These are phyloP conservation scores for Notolabrus celidotus DNA, from an alignment of 2,797 vertebrate species.

Conservation along the genomic window DNA sequence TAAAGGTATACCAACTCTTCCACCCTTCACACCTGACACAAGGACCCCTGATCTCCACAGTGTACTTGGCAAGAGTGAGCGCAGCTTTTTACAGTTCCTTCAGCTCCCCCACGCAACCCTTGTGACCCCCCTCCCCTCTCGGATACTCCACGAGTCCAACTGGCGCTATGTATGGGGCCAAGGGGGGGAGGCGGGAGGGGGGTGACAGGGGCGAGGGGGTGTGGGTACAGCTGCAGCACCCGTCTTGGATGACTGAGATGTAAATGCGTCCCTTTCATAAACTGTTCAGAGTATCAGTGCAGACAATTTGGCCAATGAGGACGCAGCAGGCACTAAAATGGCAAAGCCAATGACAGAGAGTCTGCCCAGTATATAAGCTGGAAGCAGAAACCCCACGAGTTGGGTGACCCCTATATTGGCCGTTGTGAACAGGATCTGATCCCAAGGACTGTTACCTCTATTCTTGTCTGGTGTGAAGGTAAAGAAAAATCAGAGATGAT, in stretches of 20 bases:
- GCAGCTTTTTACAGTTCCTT: constrained; percentile 73
- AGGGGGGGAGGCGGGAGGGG: constrained; percentile 40
- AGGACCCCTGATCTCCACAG: constrained; percentile 47
- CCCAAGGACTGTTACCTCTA: constrained; percentile 87
- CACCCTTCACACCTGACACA: constrained; percentile 49
- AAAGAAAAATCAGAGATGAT: constrained; percentile 65
- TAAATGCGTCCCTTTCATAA: constrained; percentile 79
- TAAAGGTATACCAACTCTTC: constrained; percentile 33
- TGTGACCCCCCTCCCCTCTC: constrained; percentile 24
- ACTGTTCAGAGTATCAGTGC: constrained; percentile 75
- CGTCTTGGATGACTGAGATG: constrained; percentile 77
- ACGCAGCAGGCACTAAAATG: constrained; percentile 77
- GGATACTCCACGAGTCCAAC: constrained; percentile 38
- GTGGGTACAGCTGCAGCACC: constrained; percentile 73
- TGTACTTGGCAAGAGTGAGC: constrained; percentile 65
- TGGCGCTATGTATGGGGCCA: constrained; percentile 79
- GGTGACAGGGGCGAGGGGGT: constrained; percentile 28
- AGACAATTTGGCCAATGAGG: constrained; percentile 78
- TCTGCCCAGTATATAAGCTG: constrained; percentile 82
- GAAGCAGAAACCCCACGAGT: constrained; percentile 47
- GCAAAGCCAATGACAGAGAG: constrained; percentile 74
- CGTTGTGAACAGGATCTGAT: constrained; percentile 89
- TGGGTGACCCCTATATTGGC: constrained; percentile 89
- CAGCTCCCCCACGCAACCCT: constrained; percentile 17
- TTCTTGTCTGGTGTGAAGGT: constrained; percentile 87